phyloP scores from a whole-genome alignment of 2,113 vertebrate species.

The Syngnathus floridae region DNA sequence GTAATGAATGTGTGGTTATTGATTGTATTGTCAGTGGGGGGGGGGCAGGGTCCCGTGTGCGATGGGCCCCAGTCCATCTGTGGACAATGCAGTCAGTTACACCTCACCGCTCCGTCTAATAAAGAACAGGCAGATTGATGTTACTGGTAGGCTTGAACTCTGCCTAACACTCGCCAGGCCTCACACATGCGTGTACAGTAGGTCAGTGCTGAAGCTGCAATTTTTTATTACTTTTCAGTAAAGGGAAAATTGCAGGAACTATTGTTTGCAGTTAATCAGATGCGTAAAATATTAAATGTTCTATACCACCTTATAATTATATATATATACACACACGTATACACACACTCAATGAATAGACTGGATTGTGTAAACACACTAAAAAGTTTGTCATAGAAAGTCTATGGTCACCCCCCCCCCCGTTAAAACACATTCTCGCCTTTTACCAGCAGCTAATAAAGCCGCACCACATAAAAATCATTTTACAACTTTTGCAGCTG shows the following conservation, averaged over 20 bases:
- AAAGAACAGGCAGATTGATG: slow-evolving; percentile 78
- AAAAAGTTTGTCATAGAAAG: slow-evolving; percentile 8
- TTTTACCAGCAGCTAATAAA: slow-evolving; percentile 13
- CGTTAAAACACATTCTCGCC: background rate
- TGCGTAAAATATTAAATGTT: background rate
- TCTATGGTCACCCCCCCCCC: slow-evolving; percentile 1
- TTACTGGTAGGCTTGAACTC: slow-evolving; percentile 69
- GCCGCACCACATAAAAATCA: background rate
- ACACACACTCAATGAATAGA: background rate
- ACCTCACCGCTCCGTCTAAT: slow-evolving; percentile 76
- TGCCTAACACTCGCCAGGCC: slow-evolving; percentile 62
- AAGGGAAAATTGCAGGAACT: slow-evolving; percentile 7
- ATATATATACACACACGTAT: background rate
- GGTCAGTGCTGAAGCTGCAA: slow-evolving; percentile 14
- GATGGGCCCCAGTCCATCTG: slow-evolving; percentile 73
- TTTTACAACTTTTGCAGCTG: slow-evolving; percentile 7
- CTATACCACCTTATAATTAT: too few species aligned
- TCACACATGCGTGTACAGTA: background rate
- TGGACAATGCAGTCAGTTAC: slow-evolving; percentile 79
- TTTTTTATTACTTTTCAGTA: slow-evolving; percentile 21
- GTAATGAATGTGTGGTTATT: slow-evolving; percentile 73
- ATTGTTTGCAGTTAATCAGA: slow-evolving; percentile 12
- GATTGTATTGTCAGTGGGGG: slow-evolving; percentile 74
- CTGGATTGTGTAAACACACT: slow-evolving; percentile 11
- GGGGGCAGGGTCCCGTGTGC: slow-evolving; percentile 64